A percentile compares a stretch with the other conserved stretches of the same genome.
These are phyloP conservation scores for Rhabdomys pumilio DNA, from an alignment of 2,797 vertebrate genomes.

Conservation along the genomic window DNA sequence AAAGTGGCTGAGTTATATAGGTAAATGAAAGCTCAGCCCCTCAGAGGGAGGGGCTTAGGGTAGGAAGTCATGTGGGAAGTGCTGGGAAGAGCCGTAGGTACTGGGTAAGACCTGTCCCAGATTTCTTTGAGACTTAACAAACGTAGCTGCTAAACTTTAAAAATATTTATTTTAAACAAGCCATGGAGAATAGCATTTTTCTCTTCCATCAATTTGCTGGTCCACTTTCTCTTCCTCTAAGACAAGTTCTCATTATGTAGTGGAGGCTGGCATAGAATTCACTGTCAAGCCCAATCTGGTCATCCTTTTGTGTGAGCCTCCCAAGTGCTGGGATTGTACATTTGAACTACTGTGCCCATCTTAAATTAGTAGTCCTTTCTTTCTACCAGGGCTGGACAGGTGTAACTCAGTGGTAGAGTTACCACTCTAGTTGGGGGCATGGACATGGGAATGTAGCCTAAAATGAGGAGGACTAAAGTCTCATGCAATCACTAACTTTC, in stretches of 20 bases:
- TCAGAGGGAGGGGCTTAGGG: background rate
- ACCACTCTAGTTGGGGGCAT: background rate
- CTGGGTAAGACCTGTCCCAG: background rate
- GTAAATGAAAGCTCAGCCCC: background rate
- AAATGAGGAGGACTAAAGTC: background rate
- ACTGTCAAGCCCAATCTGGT: background rate
- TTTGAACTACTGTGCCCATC: background rate
- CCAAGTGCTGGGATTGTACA: background rate
- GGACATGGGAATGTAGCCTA: background rate
- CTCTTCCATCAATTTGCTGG: background rate
- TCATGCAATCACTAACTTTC: background rate
- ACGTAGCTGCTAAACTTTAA: background rate
- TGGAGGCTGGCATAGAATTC: background rate
- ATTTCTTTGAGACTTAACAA: background rate
- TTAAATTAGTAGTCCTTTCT: background rate
- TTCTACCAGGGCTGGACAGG: background rate
- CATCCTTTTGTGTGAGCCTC: too few relatives aligned
- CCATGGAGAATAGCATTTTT: background rate
- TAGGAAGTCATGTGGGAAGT: background rate
- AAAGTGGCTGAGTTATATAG: background rate
- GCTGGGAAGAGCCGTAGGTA: background rate
- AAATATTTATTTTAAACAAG: constrained; percentile 26
- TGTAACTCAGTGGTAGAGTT: background rate
- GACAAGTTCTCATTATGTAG: background rate
- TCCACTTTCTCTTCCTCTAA: background rate